A percentile compares a stretch with the other conserved stretches of the same genome.
These are phyloP conservation scores for Psammodynastes pulverulentus DNA, from an alignment of 2,113 vertebrate species.

Conservation along the genomic window DNA sequence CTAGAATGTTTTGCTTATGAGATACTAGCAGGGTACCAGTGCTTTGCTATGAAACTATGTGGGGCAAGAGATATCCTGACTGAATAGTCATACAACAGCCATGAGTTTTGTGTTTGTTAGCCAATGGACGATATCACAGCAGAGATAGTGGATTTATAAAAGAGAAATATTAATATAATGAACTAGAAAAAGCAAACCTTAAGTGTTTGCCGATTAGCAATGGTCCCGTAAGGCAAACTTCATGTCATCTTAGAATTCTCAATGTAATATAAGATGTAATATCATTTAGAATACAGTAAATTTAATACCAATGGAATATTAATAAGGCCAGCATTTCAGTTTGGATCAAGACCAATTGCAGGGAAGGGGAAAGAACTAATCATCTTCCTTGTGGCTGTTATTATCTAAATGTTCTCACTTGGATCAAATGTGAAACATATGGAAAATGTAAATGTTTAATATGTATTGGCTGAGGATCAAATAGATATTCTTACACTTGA, in stretches of 20 bases:
- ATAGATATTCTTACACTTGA: background rate
- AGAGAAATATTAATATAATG: background rate
- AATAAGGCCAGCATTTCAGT: background rate
- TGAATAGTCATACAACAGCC: background rate
- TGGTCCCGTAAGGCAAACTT: background rate
- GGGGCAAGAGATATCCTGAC: background rate
- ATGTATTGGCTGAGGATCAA: background rate
- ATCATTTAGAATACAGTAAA: background rate
- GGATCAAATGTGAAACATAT: background rate
- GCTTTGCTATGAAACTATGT: no score
- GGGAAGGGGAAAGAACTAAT: background rate
- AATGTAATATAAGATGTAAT: background rate
- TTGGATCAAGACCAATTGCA: background rate
- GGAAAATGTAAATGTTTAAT: background rate
- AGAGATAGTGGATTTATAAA: background rate
- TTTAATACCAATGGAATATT: background rate
- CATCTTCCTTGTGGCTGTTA: background rate
- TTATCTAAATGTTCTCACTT: background rate
- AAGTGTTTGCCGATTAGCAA: background rate
- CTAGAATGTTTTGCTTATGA: background rate
- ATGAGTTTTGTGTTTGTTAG: background rate
- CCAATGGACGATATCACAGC: background rate
- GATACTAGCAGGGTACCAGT: no score
- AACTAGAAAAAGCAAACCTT: background rate
- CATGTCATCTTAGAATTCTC: background rate